Conservation (phyloP, 2,113 vertebrate species). For the Oryzias woworae region DNA sequence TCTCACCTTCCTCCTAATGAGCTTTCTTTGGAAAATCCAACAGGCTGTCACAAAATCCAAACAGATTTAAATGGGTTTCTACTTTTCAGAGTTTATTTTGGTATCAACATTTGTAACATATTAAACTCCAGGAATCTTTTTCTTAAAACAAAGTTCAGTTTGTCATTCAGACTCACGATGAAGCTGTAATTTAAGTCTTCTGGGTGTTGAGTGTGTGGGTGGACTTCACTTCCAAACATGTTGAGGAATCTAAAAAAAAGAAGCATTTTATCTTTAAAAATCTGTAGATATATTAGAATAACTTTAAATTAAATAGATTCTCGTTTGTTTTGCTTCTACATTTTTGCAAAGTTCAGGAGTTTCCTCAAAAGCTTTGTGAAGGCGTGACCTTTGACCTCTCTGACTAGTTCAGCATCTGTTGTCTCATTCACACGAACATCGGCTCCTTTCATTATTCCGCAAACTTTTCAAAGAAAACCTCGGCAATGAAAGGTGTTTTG, state of each 20-base stretch:
- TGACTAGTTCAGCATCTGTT: conserved; percentile 38
- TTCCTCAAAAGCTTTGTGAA: conserved; percentile 15
- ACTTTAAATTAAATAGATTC: conserved; percentile 1
- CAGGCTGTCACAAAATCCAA: too few relatives aligned
- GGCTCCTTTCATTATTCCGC: conserved; percentile 40
- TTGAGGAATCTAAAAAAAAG: conserved; percentile 3
- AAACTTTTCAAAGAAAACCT: conserved; percentile 23
- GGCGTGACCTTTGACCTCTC: conserved; percentile 13
- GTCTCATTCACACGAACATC: conserved; percentile 61
- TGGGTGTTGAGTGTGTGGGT: too few relatives aligned
- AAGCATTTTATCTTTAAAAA: too few relatives aligned
- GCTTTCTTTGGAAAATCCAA: too few relatives aligned
- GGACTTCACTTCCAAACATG: conserved; percentile 24
- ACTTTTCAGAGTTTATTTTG: too few relatives aligned
- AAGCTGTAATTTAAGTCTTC: too few relatives aligned
- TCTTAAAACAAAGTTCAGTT: too few relatives aligned
- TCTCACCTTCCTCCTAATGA: too few relatives aligned
- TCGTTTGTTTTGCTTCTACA: conserved; percentile 13
- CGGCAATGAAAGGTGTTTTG: conserved; percentile 29
- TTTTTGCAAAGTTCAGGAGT: not conserved
- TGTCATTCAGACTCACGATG: too few relatives aligned
- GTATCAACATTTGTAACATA: too few relatives aligned
- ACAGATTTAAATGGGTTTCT: too few relatives aligned
- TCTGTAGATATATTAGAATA: not conserved
- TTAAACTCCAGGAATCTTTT: too few relatives aligned